Evolutionary conservation across 1,140 invertebrate species (phyloP).

Genomic region (Agraylea sexmaculata): DNA sequence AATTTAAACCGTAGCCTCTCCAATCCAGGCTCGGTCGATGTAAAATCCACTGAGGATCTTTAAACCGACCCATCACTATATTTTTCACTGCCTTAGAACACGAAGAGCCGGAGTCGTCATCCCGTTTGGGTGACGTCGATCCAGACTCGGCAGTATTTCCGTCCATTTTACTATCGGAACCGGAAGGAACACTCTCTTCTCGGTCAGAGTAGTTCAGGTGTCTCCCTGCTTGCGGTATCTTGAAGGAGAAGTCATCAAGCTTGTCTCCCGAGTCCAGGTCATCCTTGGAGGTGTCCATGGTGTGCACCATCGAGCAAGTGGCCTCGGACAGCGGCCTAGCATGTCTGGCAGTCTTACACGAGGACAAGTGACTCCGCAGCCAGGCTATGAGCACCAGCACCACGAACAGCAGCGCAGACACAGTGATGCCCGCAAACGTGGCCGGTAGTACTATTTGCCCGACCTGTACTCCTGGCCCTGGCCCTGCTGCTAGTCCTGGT

Average conservation of each 20-base stretch:
- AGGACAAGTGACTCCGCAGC: conserved; percentile 11
- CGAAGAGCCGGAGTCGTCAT: conserved; percentile 2
- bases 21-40: conserved; percentile 14
- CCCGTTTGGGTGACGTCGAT: not conserved
- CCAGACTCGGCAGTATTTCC: not conserved
- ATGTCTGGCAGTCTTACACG: conserved; percentile 2
- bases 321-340: conserved; percentile 3
- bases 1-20: conserved; percentile 16
- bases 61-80: too few relatives aligned
- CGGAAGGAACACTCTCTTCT: conserved; percentile 11
- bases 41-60: conserved; percentile 17
- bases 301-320: conserved; percentile 4
- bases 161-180: not conserved
- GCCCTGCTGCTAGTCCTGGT: conserved; percentile 2
- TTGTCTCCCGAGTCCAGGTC: not conserved
- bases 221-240: not conserved
- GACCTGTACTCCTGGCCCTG: conserved; percentile 3
- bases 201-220: conserved; percentile 4
- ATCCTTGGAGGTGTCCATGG: not conserved
- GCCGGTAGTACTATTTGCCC: conserved; percentile 10
- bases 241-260: too few relatives aligned
- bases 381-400: conserved; percentile 16
- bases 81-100: too few relatives aligned
- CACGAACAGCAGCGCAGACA: conserved; percentile 13
- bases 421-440: conserved; percentile 12